A percentile compares a stretch with the other conserved stretches of the same genome.
Evolutionary conservation across 2,888 invertebrate genomes (phyloP).

Genomic region (Lithosia quadra): DNA sequence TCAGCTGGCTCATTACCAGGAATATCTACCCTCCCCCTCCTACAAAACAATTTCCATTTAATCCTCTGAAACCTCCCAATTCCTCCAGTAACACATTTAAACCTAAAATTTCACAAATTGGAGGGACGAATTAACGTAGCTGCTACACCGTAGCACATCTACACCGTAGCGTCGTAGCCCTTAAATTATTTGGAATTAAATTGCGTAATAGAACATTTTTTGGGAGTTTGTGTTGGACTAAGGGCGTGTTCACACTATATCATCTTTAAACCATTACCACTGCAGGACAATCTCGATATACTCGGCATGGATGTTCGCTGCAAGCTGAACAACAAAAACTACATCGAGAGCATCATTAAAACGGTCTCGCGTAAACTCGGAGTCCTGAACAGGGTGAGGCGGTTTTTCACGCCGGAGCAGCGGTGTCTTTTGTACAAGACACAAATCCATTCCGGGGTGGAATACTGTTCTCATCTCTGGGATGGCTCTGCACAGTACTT

Average conservation of each 20-base stretch:
- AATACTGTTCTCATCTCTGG: too few relatives aligned
- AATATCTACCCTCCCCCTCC: background rate
- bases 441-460: too few relatives aligned
- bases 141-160: conserved; percentile 12
- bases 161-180: conserved; percentile 27
- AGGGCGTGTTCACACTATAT: background rate
- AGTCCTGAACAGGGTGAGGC: too few relatives aligned
- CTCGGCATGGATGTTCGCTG: too few relatives aligned
- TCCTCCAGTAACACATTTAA: conserved; percentile 1
- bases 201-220: conserved; percentile 8
- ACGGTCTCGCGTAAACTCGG: too few relatives aligned
- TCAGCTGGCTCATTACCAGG: too few relatives aligned
- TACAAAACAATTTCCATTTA: background rate
- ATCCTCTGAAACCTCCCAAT: background rate
- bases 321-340: too few relatives aligned
- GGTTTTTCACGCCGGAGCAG: too few relatives aligned
- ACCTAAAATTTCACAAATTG: conserved; percentile 4
- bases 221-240: conserved; percentile 1
- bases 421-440: too few relatives aligned
- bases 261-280: background rate
- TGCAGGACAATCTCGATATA: too few relatives aligned
- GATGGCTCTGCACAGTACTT: too few relatives aligned
- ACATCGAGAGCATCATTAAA: too few relatives aligned
- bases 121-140: conserved; percentile 11
- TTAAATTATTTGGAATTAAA: conserved; percentile 7